Conservation (phyloP, 2,797 vertebrate species). For the Hoplostethus atlanticus region DNA sequence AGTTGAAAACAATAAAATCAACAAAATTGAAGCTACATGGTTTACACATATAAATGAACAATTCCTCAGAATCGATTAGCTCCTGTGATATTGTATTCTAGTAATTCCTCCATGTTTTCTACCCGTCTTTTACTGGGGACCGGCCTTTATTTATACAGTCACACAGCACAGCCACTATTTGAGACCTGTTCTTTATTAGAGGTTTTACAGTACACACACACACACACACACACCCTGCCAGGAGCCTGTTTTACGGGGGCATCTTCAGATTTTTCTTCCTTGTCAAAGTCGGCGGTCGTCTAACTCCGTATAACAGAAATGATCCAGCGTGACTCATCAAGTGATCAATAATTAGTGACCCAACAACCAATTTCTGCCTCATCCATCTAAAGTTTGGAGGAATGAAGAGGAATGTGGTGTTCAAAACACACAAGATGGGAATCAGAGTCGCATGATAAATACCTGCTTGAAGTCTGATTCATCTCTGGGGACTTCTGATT, state of each 20-base stretch:
- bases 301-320: constrained; percentile 58
- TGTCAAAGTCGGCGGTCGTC: not conserved
- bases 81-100: too few species aligned
- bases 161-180: too few species aligned
- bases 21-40: too few species aligned
- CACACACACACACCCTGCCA: constrained; percentile 41
- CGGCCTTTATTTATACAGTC: too few species aligned
- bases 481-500: constrained; percentile 31
- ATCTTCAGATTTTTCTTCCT: constrained; percentile 31
- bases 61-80: too few species aligned
- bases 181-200: too few species aligned
- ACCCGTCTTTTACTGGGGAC: too few species aligned
- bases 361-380: not conserved
- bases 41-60: too few species aligned
- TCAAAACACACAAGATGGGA: not conserved
- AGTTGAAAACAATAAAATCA: too few species aligned
- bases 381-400: not conserved
- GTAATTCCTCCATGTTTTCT: too few species aligned
- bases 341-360: not conserved
- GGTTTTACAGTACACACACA: not conserved
- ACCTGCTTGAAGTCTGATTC: constrained; percentile 66
- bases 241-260: constrained; percentile 41
- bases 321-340: not conserved
- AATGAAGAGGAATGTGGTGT: not conserved
- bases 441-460: not conserved